Percentiles rank a stretch among this genome's conserved stretches.
phyloP scores from a whole-genome alignment of 2,797 vertebrate species.

The Pelochelys cantorii region DNA sequence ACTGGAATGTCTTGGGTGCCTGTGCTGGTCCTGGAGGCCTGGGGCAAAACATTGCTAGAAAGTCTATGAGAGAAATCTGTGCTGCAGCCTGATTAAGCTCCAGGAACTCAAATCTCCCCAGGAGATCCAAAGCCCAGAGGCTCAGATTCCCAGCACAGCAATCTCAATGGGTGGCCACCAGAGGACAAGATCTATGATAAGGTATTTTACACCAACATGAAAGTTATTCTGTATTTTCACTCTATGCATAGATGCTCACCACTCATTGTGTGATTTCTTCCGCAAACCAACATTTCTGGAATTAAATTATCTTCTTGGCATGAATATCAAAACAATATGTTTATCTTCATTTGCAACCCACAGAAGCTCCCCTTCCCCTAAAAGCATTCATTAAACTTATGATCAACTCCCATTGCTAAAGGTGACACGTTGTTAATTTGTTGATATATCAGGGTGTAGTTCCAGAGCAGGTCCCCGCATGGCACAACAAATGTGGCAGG shows the following conservation, averaged over 20 bases:
- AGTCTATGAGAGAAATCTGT: background rate
- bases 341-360: background rate
- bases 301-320: background rate
- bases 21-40: background rate
- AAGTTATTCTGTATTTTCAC: background rate
- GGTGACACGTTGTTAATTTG: background rate
- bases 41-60: background rate
- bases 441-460: background rate
- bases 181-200: background rate
- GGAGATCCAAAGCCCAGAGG: background rate
- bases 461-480: background rate
- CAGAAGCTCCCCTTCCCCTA: background rate
- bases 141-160: background rate
- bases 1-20: background rate
- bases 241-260: background rate
- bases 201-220: constrained; percentile 27
- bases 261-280: background rate
- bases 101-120: background rate
- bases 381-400: background rate
- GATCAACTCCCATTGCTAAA: background rate
- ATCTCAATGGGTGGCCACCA: background rate
- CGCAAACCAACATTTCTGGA: background rate
- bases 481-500: background rate
- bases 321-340: background rate
- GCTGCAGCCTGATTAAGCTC: background rate